A percentile compares a stretch with the other conserved stretches of the same genome.
phyloP scores from a whole-genome alignment of 2,113 vertebrate species.

The Amphilophus citrinellus region DNA sequence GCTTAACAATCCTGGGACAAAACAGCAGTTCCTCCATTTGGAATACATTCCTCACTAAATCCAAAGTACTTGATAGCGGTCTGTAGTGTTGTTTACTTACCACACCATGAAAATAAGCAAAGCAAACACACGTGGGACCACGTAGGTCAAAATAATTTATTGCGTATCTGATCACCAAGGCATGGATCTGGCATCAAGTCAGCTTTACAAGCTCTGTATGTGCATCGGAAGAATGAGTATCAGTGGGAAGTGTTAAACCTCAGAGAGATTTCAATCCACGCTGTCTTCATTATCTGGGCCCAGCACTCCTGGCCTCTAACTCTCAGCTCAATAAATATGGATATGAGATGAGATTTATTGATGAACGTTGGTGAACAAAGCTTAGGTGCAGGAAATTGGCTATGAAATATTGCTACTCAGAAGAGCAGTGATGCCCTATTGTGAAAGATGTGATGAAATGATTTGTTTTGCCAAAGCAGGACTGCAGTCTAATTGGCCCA shows the following conservation, averaged over 20 bases:
- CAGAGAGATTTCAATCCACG: conserved; percentile 66
- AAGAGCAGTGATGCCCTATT: conserved; percentile 60
- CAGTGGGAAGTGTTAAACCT: conserved; percentile 60
- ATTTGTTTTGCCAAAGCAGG: conserved; percentile 73
- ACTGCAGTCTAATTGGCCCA: conserved; percentile 80
- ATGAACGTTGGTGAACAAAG: conserved; percentile 76
- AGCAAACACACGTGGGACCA: conserved; percentile 7
- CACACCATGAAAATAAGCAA: conserved; percentile 16
- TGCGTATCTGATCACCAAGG: conserved; percentile 36
- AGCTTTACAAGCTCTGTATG: conserved; percentile 54
- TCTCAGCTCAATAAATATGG: conserved; percentile 81
- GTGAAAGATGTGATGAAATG: conserved; percentile 74
- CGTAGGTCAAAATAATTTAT: conserved; percentile 53
- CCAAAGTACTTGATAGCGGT: conserved; percentile 14
- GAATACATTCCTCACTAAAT: not conserved
- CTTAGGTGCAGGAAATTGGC: conserved; percentile 73
- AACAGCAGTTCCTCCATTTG: not conserved
- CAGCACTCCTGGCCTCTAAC: conserved; percentile 63
- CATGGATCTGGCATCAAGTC: conserved; percentile 43
- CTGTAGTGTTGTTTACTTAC: conserved; percentile 12
- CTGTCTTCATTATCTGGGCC: conserved; percentile 70
- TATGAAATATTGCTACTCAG: conserved; percentile 72
- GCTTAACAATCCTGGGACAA: conserved; percentile 28
- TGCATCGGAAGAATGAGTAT: conserved; percentile 37
- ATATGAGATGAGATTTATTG: conserved; percentile 80